Conservation (phyloP, 2,113 vertebrate genomes). For the Sciurus niger region DNA sequence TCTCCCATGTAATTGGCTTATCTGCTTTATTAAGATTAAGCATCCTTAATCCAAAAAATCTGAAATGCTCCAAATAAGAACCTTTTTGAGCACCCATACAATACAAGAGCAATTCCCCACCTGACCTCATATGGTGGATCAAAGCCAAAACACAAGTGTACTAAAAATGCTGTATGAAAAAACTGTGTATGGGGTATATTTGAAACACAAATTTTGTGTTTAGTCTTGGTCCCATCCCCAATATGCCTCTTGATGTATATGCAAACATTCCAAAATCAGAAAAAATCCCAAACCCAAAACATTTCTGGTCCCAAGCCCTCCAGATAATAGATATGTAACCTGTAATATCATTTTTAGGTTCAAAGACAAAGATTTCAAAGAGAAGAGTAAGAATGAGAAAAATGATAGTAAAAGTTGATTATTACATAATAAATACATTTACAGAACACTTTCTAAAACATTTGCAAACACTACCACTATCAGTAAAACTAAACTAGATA, state of each 20-base stretch:
- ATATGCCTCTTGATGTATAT: background rate
- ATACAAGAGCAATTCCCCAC: no score
- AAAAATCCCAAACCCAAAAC: background rate
- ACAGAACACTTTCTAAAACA: background rate
- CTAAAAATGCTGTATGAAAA: background rate
- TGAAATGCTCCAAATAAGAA: background rate
- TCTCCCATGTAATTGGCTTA: background rate
- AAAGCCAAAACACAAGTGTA: background rate
- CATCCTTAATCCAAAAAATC: background rate
- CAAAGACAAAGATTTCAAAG: background rate
- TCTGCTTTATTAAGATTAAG: background rate
- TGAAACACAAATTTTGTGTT: background rate
- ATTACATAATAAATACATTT: background rate
- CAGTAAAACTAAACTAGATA: background rate
- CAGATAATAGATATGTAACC: background rate
- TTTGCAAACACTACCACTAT: background rate
- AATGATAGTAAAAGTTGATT: background rate
- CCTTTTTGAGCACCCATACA: background rate
- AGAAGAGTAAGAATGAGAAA: background rate
- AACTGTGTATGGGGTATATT: accelerated
- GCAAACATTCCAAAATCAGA: background rate
- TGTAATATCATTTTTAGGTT: background rate
- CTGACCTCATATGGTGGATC: background rate
- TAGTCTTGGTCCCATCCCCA: background rate
- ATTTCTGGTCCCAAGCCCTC: background rate